These are phyloP conservation scores for Eupithecia dodoneata DNA, from an alignment of 2,888 invertebrate genomes.

Conservation along the genomic window DNA sequence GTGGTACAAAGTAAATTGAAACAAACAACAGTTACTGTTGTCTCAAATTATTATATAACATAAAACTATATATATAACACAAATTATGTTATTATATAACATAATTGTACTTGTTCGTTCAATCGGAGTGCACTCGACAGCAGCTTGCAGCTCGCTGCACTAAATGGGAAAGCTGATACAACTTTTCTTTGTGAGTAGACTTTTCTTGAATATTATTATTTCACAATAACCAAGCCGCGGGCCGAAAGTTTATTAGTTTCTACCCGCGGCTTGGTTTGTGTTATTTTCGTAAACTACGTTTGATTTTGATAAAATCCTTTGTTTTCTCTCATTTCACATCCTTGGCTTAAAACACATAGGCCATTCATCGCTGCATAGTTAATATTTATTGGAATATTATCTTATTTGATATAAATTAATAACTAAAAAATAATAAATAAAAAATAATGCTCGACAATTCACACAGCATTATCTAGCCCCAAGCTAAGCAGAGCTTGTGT, in stretches of 20 bases:
- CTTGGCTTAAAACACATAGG: no score
- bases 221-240: no score
- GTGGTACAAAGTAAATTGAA: slow-evolving; percentile 5
- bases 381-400: neutral
- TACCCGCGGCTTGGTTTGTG: neutral
- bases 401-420: neutral
- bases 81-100: slow-evolving; percentile 15
- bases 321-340: neutral
- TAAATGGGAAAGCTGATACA: neutral
- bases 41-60: neutral
- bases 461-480: no score
- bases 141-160: neutral
- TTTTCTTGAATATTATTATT: neutral
- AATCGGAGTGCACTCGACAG: neutral
- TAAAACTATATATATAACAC: no score
- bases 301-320: neutral
- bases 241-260: neutral
- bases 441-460: no score
- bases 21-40: no score
- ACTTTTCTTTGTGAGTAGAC: slow-evolving; percentile 9
- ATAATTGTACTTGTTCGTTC: slow-evolving; percentile 7
- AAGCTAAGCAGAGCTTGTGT: no score
- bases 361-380: no score
- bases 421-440: neutral
- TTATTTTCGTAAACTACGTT: neutral